phyloP scores from a whole-genome alignment of 2,113 vertebrate genomes.

The Pogona vitticeps region DNA sequence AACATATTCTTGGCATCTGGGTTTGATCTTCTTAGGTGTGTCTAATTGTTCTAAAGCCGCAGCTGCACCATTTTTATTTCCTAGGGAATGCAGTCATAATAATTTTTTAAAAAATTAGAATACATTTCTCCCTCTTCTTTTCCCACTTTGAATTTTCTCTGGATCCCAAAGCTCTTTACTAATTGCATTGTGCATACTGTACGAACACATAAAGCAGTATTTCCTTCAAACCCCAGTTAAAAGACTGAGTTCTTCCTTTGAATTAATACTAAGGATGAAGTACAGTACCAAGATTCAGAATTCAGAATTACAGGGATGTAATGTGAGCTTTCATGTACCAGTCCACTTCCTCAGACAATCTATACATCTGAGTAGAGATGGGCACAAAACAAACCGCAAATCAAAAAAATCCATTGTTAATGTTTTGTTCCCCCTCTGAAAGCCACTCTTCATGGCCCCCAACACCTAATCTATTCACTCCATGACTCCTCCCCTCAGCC shows the following conservation, averaged over 20 bases:
- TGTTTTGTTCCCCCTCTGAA: no score
- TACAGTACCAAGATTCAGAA: no score
- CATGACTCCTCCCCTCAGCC: no score
- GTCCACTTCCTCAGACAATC: no score
- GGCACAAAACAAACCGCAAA: no score
- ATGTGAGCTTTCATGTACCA: no score
- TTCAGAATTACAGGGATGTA: no score
- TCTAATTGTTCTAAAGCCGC: constrained; percentile 69
- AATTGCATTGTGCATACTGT: constrained; percentile 42
- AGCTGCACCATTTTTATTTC: constrained; percentile 66
- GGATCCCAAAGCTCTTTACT: constrained; percentile 54
- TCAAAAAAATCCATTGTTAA: no score
- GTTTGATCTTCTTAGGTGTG: constrained; percentile 69
- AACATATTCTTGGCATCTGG: constrained; percentile 70
- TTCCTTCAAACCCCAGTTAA: constrained; percentile 42
- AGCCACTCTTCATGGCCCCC: no score
- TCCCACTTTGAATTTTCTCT: constrained; percentile 64
- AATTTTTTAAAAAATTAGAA: constrained; percentile 1
- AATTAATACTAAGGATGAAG: no score
- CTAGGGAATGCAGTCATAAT: constrained; percentile 21
- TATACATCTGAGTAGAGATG: no score
- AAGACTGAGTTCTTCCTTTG: constrained; percentile 17
- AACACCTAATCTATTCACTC: no score
- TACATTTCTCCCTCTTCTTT: constrained; percentile 54
- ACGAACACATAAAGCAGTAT: constrained; percentile 42